Conservation (phyloP, 2,888 invertebrate species). For the Apantesis nais region DNA sequence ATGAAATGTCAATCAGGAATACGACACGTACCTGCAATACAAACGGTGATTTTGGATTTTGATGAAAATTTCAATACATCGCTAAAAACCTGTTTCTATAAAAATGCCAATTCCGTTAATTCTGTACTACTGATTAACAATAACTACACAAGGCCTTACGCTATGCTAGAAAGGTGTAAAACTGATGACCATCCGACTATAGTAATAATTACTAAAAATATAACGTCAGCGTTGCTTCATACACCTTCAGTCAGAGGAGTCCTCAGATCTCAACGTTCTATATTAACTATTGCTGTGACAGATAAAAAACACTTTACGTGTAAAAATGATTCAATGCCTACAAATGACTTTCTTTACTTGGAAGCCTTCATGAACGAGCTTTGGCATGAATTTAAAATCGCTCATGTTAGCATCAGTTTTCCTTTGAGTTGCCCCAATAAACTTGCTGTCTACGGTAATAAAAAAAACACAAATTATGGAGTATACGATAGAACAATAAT, state of each 20-base stretch:
- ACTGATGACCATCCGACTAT: slow-evolving; percentile 40
- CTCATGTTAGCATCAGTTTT: slow-evolving; percentile 49
- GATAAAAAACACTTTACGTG: slow-evolving; percentile 46
- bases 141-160: slow-evolving; percentile 2
- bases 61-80: slow-evolving; percentile 18
- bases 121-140: slow-evolving; percentile 21
- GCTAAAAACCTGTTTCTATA: slow-evolving; percentile 28
- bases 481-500: slow-evolving; percentile 59
- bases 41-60: slow-evolving; percentile 23
- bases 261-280: slow-evolving; percentile 47
- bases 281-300: slow-evolving; percentile 52
- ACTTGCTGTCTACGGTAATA: slow-evolving; percentile 51
- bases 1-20: not conserved
- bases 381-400: slow-evolving; percentile 55
- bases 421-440: slow-evolving; percentile 56
- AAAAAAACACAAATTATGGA: slow-evolving; percentile 31
- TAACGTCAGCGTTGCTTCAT: slow-evolving; percentile 39
- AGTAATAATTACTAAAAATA: slow-evolving; percentile 39
- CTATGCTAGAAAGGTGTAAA: slow-evolving; percentile 4
- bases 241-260: slow-evolving; percentile 26
- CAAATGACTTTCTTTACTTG: slow-evolving; percentile 32
- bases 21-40: not conserved
- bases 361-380: slow-evolving; percentile 56
- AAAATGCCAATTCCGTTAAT: slow-evolving; percentile 7
- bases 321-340: slow-evolving; percentile 44